A percentile compares a stretch with the other conserved stretches of the same genome.
These are phyloP conservation scores for Drosophila prosaltans DNA, from an alignment of 1,140 invertebrate genomes.

Conservation along the genomic window DNA sequence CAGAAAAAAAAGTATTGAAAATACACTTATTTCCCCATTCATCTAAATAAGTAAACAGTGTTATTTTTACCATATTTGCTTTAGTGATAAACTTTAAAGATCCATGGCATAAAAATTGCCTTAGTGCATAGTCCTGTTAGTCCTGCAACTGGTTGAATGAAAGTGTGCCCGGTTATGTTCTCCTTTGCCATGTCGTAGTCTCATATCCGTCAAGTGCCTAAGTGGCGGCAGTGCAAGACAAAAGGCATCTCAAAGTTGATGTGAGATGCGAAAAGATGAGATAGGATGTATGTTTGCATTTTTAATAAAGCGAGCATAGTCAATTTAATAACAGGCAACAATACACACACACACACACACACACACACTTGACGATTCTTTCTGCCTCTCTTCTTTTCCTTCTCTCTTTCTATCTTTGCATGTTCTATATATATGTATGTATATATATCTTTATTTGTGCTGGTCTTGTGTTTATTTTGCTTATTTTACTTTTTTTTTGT, in stretches of 20 bases:
- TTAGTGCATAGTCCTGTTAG: not conserved
- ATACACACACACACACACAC: not conserved
- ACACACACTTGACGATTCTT: not conserved
- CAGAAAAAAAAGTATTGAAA: too few species aligned
- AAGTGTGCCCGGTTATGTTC: not conserved
- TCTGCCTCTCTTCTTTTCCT: not conserved
- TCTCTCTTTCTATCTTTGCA: not conserved
- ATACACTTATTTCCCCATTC: too few species aligned
- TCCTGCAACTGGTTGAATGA: not conserved
- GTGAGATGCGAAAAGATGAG: constrained; percentile 3
- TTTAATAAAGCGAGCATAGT: constrained; percentile 38
- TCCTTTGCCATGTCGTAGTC: not conserved
- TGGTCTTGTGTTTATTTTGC: constrained; percentile 17
- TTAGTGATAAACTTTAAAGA: constrained; percentile 5
- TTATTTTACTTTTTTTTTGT: not conserved
- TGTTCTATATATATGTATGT: not conserved
- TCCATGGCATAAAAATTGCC: not conserved
- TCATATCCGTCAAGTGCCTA: constrained; percentile 33
- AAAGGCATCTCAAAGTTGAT: constrained; percentile 7
- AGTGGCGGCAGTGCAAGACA: constrained; percentile 18
- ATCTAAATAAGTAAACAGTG: not conserved
- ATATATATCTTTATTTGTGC: constrained; percentile 6
- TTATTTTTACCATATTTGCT: not conserved
- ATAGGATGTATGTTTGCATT: constrained; percentile 24
- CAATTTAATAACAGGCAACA: constrained; percentile 43